Evolutionary conservation across 2,113 vertebrate genomes (phyloP), one percentile per base, ranked within the genome.

Genomic region (Gymnarchus niloticus): DNA sequence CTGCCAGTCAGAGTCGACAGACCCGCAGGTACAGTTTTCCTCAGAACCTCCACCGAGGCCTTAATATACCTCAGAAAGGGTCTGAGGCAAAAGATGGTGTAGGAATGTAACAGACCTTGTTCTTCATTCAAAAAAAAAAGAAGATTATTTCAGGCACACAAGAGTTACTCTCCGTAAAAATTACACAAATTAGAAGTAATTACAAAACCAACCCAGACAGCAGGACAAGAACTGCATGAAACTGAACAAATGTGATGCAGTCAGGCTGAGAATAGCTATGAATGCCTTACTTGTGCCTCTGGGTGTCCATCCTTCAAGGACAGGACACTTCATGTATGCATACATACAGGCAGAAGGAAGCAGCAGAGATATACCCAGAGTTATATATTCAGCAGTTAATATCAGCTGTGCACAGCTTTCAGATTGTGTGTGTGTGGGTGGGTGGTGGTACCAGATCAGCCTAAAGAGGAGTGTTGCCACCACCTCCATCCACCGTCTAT

Each of bases 121-220:
- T n/a, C 48, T 14, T 56, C 69, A 17, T 37, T 56, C 69, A 56
- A 37, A 77, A 54, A 69, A 12, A 51, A 33, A n/a, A n/a, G n/a
- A 49, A 0, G 0, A 76, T 48, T 10, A 51, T 25, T 51, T 33
- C 48, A 23, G 46, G 23, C 9, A 85, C 14, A 37, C 23, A 25
- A 49, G n/a, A n/a, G n/a, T n/a, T 49, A 23, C 52, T 46, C 25
- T 83, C 23, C 41, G 48, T n/a, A 25, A 84, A 23, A 65, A 51
- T 2, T 14, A 54, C 83, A 54, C 83, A 28, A 76, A 84, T 84
- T 76, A 76, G 33, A 23, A 56, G 51, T 56, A 49, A 77, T 76
- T 56, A 73, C 33, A 56, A 76, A 56, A 7, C 19, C n/a, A 19
- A 37, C 14, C 49, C 14, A 23, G 3, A 14, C 28, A 73, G 51